Base-by-base conservation (phyloP, 2,113 vertebrate species). In the Chloropsis cyanopogon region DNA sequence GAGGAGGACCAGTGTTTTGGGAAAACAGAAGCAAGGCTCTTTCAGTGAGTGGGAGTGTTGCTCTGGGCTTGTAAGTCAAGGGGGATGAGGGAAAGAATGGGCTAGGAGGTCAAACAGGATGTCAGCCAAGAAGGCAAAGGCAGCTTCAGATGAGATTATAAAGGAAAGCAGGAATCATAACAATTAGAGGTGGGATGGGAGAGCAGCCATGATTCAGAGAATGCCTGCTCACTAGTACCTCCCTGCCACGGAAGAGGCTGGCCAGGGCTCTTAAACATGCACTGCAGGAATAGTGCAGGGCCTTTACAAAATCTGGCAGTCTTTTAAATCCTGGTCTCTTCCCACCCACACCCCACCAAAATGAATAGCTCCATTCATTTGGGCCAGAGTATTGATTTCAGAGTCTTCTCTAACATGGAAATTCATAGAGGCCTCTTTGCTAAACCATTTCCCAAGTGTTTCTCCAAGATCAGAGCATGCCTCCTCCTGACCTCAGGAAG, bases 331-430 rank as follows among this genome's bases (percentile, higher is more conserved):
- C 69, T 71, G 83, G 70, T 71, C 63, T 82, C 47, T 73, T 91
- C 72, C 95, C 90, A 70, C 15, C 70, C 86, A 93, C 89, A 64
- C 71, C 53, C 88, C 66, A 73, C 56, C 37, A 33, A 95, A 92
- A 96, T 97, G 97, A 98, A 98, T 96, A 94, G 87, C 64, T 92
- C 93, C 86, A 97, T 98, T 98, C 97, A 97, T 92, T 69, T 71
- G 57, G 82, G 53, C 42, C 25, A 11, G 73, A 89, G 88, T 94
- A 96, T 95, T 97, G 94, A 90, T 97, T 97, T 97, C 96, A 88
- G 93, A 95, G 95, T 93, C 92, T 63, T 96, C 85, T 92, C 91
- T 96, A 97, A 96, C 94, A 83, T 90, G 95, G 97, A 97, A 92
- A 92, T 86, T 91, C 92, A 97, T 88, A 81, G 97, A 96, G 82